Conservation (phyloP, 1,140 invertebrate species). For the Leptopilina boulardi region DNA sequence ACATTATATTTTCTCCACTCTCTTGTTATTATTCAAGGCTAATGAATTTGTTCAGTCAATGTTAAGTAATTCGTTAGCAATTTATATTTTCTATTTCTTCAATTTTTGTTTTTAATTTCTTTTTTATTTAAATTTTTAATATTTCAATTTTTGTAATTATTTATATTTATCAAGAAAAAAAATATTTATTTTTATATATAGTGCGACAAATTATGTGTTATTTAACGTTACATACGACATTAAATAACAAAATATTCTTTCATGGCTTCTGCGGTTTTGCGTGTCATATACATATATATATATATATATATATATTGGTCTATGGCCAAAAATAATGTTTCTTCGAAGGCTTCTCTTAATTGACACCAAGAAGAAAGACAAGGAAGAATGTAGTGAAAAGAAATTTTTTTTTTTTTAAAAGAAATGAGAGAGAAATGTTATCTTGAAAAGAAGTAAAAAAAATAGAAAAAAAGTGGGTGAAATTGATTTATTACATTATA, state of each 20-base stretch:
- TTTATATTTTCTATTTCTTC: background rate
- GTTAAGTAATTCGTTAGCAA: background rate
- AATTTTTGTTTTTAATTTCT: background rate
- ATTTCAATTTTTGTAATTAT: no score
- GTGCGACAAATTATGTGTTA: no score
- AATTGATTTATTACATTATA: constrained; percentile 1
- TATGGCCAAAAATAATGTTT: constrained; percentile 52
- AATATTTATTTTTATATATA: no score
- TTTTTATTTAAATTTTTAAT: background rate
- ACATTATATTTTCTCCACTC: background rate
- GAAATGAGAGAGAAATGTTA: constrained; percentile 55
- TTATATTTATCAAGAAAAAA: no score
- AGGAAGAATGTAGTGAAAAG: constrained; percentile 7
- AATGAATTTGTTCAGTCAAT: constrained; percentile 6
- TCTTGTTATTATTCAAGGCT: constrained; percentile 12
- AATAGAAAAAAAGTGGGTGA: background rate
- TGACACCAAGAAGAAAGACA: constrained; percentile 36
- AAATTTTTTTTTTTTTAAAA: constrained; percentile 67
- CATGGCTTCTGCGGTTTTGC: constrained; percentile 27
- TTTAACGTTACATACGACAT: background rate
- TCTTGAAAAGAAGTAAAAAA: constrained; percentile 55
- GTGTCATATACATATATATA: no score
- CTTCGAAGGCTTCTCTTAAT: constrained; percentile 46
- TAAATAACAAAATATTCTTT: constrained; percentile 26
- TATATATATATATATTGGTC: no score